Conservation (phyloP, 2,113 vertebrate species). For the Malurus melanocephalus region DNA sequence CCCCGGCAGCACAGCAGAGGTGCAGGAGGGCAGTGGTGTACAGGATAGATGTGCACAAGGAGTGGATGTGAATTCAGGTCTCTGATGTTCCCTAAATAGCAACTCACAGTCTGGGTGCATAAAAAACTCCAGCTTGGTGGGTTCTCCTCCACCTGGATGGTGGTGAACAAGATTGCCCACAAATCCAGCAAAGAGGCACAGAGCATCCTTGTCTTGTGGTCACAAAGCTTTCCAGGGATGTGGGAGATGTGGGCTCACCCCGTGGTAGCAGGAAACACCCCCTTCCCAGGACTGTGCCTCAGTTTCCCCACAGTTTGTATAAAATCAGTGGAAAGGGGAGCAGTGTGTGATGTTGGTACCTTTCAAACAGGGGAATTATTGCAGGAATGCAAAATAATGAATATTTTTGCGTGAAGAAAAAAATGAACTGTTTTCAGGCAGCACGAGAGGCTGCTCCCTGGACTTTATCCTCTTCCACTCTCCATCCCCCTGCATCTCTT, state of each 20-base stretch:
- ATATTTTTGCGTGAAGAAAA: neutral
- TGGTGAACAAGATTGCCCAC: neutral
- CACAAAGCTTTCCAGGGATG: neutral
- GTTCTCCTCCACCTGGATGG: neutral
- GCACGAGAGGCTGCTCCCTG: neutral
- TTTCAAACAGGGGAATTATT: neutral
- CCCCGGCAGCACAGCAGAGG: neutral
- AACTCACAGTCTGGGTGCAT: neutral
- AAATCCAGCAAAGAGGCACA: neutral
- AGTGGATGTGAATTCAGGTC: neutral
- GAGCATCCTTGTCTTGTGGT: neutral
- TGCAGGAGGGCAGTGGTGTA: accelerated
- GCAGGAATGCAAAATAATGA: neutral
- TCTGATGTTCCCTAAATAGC: neutral
- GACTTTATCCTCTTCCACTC: neutral
- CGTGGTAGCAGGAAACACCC: accelerated
- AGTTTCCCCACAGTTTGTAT: neutral
- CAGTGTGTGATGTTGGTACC: neutral
- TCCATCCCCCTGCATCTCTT: neutral
- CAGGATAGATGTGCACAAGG: neutral
- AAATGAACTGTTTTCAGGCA: neutral
- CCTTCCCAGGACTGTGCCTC: neutral
- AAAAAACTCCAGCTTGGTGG: neutral
- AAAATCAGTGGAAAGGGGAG: neutral
- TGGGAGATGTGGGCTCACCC: neutral